Evolutionary conservation across 2,113 vertebrate genomes (phyloP).

Genomic region (Orientallactaga bullata): DNA sequence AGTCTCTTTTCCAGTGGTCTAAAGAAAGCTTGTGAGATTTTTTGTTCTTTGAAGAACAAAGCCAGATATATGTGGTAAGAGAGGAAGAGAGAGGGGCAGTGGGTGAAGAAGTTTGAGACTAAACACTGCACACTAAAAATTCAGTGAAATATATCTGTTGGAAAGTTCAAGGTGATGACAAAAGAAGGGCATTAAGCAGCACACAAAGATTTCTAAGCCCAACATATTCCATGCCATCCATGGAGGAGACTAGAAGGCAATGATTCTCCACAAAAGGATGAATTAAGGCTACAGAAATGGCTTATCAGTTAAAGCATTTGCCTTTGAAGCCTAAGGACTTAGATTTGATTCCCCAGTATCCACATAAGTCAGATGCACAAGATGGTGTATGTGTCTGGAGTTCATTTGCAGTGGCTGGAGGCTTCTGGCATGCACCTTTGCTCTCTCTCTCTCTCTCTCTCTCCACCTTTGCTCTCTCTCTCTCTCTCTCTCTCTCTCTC

Average conservation of each 20-base stretch:
- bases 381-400: no score
- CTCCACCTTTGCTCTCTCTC: no score
- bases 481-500: no score
- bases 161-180: neutral
- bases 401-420: no score
- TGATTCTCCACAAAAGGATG: conserved; percentile 34
- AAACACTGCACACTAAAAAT: conserved; percentile 7
- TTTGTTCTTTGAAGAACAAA: neutral
- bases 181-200: conserved; percentile 36
- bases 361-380: no score
- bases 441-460: no score
- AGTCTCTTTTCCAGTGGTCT: conserved; percentile 5
- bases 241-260: neutral
- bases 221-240: neutral
- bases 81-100: neutral
- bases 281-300: conserved; percentile 7
- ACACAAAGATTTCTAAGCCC: neutral
- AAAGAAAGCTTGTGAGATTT: conserved; percentile 1
- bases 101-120: neutral
- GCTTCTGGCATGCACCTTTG: no score
- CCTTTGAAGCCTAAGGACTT: no score
- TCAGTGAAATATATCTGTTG: neutral
- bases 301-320: no score
- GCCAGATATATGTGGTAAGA: neutral
- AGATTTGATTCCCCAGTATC: no score